These are phyloP conservation scores for Thereva nobilitata DNA, from an alignment of 2,888 invertebrate species.

Conservation along the genomic window DNA sequence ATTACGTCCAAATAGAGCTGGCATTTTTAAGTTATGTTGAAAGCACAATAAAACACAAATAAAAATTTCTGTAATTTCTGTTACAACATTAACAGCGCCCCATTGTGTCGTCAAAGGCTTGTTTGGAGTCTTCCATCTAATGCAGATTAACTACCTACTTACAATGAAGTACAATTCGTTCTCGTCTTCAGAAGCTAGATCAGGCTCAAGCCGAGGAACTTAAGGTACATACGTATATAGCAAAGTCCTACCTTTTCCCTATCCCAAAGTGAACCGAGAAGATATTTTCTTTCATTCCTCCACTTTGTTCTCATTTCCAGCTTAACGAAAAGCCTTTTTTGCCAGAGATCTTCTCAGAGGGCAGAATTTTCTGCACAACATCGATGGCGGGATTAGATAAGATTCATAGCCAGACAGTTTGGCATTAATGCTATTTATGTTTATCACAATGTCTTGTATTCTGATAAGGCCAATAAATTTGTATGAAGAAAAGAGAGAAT, in stretches of 20 bases:
- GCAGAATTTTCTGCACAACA: constrained; percentile 25
- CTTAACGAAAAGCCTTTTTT: background rate
- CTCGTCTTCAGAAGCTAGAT: background rate
- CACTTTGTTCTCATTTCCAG: constrained; percentile 22
- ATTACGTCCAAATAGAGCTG: too few relatives aligned
- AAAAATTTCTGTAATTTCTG: too few relatives aligned
- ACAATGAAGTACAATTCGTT: background rate
- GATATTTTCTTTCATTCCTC: constrained; percentile 6
- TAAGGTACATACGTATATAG: background rate
- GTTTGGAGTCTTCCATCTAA: background rate
- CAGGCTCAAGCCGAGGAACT: background rate
- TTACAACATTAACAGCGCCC: background rate
- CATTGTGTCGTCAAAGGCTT: background rate
- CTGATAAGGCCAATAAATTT: constrained; percentile 30
- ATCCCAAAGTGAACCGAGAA: constrained; percentile 2
- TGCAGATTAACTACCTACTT: constrained; percentile 13
- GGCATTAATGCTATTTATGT: constrained; percentile 35
- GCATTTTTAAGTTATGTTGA: too few relatives aligned
- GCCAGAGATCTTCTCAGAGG: constrained; percentile 2
- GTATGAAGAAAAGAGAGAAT: background rate
- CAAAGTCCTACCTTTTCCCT: constrained; percentile 1
- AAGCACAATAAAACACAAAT: too few relatives aligned
- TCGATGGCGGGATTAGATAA: constrained; percentile 35
- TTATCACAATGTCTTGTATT: constrained; percentile 31
- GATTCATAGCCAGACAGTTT: constrained; percentile 30